Evolutionary conservation across 2,888 invertebrate species (phyloP).

Genomic region (Luffia ferchaultella): DNA sequence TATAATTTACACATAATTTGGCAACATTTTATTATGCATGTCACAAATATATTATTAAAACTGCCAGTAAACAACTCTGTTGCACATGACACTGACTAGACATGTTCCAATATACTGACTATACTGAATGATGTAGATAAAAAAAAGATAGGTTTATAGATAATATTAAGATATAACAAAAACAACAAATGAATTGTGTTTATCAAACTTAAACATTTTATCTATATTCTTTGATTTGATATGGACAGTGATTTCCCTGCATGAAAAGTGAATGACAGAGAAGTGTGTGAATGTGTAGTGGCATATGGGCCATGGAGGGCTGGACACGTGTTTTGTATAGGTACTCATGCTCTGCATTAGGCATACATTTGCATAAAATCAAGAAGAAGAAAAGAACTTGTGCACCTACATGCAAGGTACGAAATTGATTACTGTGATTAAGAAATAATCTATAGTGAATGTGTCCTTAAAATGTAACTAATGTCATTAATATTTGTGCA

Average conservation of each 20-base stretch:
- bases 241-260: not conserved
- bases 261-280: too few species aligned
- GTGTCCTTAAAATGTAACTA: not conserved
- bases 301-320: constrained; percentile 20
- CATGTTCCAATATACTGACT: too few species aligned
- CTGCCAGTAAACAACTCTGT: too few species aligned
- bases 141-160: not conserved
- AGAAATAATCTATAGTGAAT: not conserved
- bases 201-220: not conserved
- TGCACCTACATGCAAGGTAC: constrained; percentile 21
- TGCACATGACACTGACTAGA: too few species aligned
- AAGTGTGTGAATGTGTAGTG: too few species aligned
- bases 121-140: not conserved
- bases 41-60: too few species aligned
- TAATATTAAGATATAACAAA: not conserved
- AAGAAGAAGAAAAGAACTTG: constrained; percentile 18
- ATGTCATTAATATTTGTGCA: too few species aligned
- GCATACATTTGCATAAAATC: constrained; percentile 29
- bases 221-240: not conserved
- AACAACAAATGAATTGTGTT: not conserved
- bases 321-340: not conserved
- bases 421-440: not conserved
- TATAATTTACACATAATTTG: too few species aligned
- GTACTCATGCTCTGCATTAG: constrained; percentile 29
- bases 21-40: too few species aligned